Percentiles rank a stretch among this genome's conserved stretches.
phyloP scores from a whole-genome alignment of 2,888 invertebrate genomes.

The Orchestes rusci region DNA sequence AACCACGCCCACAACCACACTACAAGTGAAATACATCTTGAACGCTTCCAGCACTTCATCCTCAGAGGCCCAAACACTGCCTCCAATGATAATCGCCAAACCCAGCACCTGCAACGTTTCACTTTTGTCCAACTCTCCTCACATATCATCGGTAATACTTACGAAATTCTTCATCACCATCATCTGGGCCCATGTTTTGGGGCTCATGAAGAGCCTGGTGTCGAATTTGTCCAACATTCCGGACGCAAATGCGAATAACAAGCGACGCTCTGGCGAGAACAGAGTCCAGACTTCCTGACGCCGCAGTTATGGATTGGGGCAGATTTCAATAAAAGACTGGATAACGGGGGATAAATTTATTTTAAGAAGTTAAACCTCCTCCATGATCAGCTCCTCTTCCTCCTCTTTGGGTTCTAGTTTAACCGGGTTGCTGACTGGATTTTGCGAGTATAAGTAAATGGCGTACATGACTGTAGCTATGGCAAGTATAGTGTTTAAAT shows the following conservation, averaged over 20 bases:
- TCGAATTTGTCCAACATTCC: not conserved
- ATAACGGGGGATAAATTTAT: too few relatives aligned
- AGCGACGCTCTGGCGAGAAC: too few relatives aligned
- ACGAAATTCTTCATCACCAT: constrained; percentile 22
- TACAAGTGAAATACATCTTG: constrained; percentile 15
- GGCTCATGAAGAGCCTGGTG: constrained; percentile 2
- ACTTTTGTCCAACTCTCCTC: not conserved
- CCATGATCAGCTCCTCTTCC: constrained; percentile 13
- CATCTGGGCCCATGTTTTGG: constrained; percentile 20
- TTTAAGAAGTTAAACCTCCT: constrained; percentile 19
- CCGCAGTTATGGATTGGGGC: too few relatives aligned
- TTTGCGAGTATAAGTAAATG: constrained; percentile 79
- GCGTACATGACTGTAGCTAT: constrained; percentile 78
- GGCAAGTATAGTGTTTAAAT: constrained; percentile 71
- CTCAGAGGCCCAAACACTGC: constrained; percentile 15
- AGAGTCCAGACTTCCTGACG: not conserved
- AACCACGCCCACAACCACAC: constrained; percentile 14
- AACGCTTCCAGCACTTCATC: constrained; percentile 9
- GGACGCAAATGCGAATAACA: too few relatives aligned
- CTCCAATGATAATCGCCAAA: constrained; percentile 16
- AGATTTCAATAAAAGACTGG: too few relatives aligned
- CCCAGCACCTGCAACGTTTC: constrained; percentile 12
- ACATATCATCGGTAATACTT: constrained; percentile 3
- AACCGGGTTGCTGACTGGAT: constrained; percentile 67
- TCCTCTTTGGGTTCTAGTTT: constrained; percentile 11